Percentiles rank a stretch among this genome's conserved stretches.
These are phyloP conservation scores for Heliconius hortense DNA, from an alignment of 2,888 invertebrate species.

Conservation along the genomic window DNA sequence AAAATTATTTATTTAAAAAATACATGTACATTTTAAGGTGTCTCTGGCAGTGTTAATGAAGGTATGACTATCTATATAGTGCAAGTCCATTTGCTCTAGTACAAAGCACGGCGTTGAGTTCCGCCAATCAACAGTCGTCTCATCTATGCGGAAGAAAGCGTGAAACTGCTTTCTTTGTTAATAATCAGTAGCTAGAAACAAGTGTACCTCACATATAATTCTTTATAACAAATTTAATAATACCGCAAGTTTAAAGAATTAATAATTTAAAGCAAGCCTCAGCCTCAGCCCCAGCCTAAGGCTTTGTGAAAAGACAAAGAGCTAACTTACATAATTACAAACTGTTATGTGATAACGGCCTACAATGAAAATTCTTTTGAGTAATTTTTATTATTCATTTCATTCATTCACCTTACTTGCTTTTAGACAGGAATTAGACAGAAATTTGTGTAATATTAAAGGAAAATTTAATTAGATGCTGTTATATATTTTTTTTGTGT, in stretches of 20 bases:
- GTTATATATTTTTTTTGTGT: too few relatives aligned
- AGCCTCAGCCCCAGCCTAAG: neutral
- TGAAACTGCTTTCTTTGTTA: neutral
- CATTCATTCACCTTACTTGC: neutral
- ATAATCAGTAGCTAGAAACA: neutral
- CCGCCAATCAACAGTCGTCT: too few relatives aligned
- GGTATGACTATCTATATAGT: too few relatives aligned
- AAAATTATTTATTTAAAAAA: neutral
- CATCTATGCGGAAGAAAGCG: neutral
- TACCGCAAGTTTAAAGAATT: constrained; percentile 6
- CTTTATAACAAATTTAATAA: constrained; percentile 11
- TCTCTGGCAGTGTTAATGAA: too few relatives aligned
- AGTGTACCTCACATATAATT: neutral
- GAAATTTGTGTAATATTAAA: neutral
- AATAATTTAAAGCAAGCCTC: constrained; percentile 1
- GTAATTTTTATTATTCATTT: neutral
- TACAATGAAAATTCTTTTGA: constrained; percentile 4
- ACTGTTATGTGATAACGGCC: neutral
- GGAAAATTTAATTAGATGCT: neutral
- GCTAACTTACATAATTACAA: constrained; percentile 6
- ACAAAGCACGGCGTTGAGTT: too few relatives aligned
- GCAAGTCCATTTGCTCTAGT: too few relatives aligned
- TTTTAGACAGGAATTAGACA: neutral
- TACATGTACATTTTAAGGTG: too few relatives aligned
- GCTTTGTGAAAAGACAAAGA: constrained; percentile 8